phyloP scores from a whole-genome alignment of 2,797 vertebrate species.

The Sebastes cheni region DNA sequence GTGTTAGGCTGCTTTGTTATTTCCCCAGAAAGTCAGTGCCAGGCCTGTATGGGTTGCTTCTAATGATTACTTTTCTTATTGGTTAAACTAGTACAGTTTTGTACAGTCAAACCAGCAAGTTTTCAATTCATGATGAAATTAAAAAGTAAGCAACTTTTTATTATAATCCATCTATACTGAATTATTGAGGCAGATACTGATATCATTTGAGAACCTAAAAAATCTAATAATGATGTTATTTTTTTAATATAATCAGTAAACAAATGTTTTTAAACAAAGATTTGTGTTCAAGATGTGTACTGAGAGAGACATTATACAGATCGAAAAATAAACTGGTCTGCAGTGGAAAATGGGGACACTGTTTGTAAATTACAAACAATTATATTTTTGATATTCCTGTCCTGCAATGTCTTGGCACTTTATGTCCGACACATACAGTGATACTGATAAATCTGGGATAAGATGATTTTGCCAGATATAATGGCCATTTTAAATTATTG shows the following conservation, averaged over 20 bases:
- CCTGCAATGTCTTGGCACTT: background rate
- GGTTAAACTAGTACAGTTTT: slow-evolving; percentile 1
- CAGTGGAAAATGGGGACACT: background rate
- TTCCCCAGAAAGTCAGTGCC: background rate
- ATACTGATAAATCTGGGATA: background rate
- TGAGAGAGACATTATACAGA: background rate
- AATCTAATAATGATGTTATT: background rate
- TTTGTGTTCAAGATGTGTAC: background rate
- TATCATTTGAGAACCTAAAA: background rate
- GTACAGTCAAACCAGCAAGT: background rate
- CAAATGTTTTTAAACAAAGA: background rate
- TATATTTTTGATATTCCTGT: background rate
- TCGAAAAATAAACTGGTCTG: background rate
- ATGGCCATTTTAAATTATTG: background rate
- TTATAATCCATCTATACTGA: background rate
- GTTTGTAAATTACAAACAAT: background rate
- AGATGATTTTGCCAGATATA: background rate
- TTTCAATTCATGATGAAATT: background rate
- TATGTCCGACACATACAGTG: background rate
- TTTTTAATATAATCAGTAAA: background rate
- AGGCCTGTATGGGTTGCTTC: background rate
- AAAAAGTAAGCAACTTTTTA: background rate
- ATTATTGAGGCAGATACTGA: background rate
- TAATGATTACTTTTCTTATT: slow-evolving; percentile 8
- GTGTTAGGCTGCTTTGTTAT: background rate